These are phyloP conservation scores for Oligia latruncula DNA, from an alignment of 2,888 invertebrate species.

Conservation along the genomic window DNA sequence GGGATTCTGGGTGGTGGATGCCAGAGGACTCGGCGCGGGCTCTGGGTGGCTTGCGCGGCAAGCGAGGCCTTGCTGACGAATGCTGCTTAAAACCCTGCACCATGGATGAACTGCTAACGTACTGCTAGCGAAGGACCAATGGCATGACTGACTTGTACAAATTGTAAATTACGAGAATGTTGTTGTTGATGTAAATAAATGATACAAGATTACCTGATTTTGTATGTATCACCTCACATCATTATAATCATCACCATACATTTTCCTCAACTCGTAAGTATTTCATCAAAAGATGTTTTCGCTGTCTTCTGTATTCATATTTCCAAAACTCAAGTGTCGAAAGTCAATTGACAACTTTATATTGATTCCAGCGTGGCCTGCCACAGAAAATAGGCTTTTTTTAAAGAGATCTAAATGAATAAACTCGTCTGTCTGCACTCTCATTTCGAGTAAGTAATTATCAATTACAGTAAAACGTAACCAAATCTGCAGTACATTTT, in stretches of 20 bases:
- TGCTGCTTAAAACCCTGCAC: conserved; percentile 72
- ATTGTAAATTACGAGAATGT: conserved; percentile 16
- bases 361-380: background rate
- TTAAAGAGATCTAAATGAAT: background rate
- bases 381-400: background rate
- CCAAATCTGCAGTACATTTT: conserved; percentile 51
- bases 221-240: background rate
- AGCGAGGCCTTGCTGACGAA: conserved; percentile 64
- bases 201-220: conserved; percentile 4
- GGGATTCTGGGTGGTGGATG: conserved; percentile 46
- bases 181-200: conserved; percentile 40
- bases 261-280: background rate
- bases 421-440: background rate
- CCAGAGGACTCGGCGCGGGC: conserved; percentile 8
- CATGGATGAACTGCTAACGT: conserved; percentile 58
- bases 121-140: conserved; percentile 55
- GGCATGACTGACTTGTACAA: background rate
- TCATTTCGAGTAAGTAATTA: conserved; percentile 8
- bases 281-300: background rate
- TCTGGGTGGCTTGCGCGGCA: conserved; percentile 53
- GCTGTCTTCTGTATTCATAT: background rate
- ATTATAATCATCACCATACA: background rate
- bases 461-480: conserved; percentile 43
- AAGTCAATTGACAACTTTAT: background rate
- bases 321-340: background rate